phyloP scores from a whole-genome alignment of 2,888 invertebrate species.

The Drosophila mimica region DNA sequence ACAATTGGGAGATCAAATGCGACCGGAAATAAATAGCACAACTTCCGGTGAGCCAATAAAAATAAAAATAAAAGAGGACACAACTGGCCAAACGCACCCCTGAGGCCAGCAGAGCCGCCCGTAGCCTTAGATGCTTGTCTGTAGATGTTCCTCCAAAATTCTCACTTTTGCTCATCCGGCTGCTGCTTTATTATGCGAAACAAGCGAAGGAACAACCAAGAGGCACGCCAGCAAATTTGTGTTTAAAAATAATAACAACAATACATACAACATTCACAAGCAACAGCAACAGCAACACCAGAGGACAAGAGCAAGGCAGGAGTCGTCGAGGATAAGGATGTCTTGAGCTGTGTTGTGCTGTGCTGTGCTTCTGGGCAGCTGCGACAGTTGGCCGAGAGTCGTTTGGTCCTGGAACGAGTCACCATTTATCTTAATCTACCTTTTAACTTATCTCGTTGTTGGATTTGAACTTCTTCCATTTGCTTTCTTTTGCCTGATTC shows the following conservation, averaged over 20 bases:
- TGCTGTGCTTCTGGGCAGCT: slow-evolving; percentile 14
- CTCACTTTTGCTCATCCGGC: slow-evolving; percentile 33
- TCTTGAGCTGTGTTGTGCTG: slow-evolving; percentile 8
- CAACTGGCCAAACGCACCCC: slow-evolving; percentile 76
- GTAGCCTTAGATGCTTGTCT: background rate
- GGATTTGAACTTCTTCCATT: slow-evolving; percentile 61
- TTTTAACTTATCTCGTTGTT: slow-evolving; percentile 81
- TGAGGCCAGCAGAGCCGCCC: slow-evolving; percentile 48
- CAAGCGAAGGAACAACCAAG: slow-evolving; percentile 73
- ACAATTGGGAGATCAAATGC: slow-evolving; percentile 74
- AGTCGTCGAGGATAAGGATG: slow-evolving; percentile 23
- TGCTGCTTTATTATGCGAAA: slow-evolving; percentile 79
- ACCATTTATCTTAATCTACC: slow-evolving; percentile 82
- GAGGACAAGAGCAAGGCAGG: slow-evolving; percentile 13
- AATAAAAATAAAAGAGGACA: slow-evolving; percentile 72
- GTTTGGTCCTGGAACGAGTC: slow-evolving; percentile 59
- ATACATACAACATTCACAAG: slow-evolving; percentile 23
- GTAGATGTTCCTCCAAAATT: slow-evolving; percentile 25
- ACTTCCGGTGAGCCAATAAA: slow-evolving; percentile 78
- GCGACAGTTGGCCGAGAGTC: slow-evolving; percentile 47
- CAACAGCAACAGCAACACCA: background rate
- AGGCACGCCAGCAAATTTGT: slow-evolving; percentile 70
- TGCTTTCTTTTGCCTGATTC: slow-evolving; percentile 39
- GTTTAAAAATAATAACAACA: slow-evolving; percentile 72
- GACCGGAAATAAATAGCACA: slow-evolving; percentile 71